Conservation (phyloP, 92 coral and sea anemone genomes). For the Umimayanthus kanabou region DNA sequence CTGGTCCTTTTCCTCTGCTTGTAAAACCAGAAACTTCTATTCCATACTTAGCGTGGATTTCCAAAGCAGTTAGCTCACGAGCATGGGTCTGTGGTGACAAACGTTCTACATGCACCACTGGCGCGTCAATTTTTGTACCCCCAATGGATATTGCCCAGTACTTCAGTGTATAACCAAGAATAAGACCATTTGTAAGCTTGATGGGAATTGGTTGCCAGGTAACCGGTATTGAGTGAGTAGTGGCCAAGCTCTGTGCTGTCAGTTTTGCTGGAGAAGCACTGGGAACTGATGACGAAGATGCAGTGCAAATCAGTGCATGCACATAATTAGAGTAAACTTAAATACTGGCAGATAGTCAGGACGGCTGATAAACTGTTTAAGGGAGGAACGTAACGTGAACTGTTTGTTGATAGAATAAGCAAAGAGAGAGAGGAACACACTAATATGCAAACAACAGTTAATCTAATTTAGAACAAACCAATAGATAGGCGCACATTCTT, state of each 20-base stretch:
- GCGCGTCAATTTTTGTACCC: not conserved
- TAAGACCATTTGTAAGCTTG: constrained; percentile 8
- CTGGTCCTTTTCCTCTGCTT: constrained; percentile 35
- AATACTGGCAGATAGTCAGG: too few species aligned
- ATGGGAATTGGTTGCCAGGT: constrained; percentile 37
- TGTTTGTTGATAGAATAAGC: too few species aligned
- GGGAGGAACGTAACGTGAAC: too few species aligned
- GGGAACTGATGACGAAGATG: constrained; percentile 4
- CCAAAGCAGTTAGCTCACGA: constrained; percentile 4
- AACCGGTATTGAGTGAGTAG: constrained; percentile 32
- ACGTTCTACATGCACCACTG: not conserved
- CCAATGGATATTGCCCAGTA: constrained; percentile 25
- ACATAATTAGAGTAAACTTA: too few species aligned
- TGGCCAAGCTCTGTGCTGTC: not conserved
- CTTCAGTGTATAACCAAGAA: constrained; percentile 24
- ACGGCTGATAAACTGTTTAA: too few species aligned
- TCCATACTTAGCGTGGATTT: constrained; percentile 11
- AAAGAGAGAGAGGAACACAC: too few species aligned
- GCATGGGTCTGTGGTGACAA: not conserved
- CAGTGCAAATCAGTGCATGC: too few species aligned
- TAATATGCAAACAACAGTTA: too few species aligned
- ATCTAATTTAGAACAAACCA: too few species aligned
- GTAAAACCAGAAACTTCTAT: constrained; percentile 29
- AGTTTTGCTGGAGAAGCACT: constrained; percentile 22
- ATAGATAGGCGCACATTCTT: not conserved